Percentiles rank a stretch among this genome's conserved stretches.
Conservation (phyloP, 2,113 vertebrate genomes). For the Grantiella picta region DNA sequence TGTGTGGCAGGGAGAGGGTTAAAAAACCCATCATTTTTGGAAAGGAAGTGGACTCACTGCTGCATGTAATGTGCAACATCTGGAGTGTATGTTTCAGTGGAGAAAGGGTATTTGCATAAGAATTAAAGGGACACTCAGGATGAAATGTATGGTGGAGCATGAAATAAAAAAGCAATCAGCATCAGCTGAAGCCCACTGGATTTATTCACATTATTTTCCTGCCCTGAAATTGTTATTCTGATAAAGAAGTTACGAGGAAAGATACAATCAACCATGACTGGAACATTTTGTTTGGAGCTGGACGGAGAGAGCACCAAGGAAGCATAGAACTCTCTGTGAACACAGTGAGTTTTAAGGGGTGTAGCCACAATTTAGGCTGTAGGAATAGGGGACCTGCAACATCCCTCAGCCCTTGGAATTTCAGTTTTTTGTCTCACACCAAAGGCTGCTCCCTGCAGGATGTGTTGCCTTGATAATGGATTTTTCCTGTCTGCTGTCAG, state of each 20-base stretch:
- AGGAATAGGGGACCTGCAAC: background rate
- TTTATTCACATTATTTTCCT: background rate
- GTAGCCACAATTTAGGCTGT: background rate
- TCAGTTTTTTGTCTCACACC: background rate
- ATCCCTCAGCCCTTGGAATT: background rate
- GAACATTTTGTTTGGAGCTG: background rate
- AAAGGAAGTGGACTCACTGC: background rate
- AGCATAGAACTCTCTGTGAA: background rate
- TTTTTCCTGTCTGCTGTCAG: background rate
- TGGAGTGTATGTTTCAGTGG: background rate
- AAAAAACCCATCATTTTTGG: background rate
- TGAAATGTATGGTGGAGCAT: background rate
- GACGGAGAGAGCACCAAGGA: background rate
- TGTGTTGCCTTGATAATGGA: background rate
- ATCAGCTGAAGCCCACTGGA: background rate
- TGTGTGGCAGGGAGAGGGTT: background rate
- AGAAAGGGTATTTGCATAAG: background rate
- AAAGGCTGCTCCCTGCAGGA: background rate
- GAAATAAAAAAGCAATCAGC: background rate
- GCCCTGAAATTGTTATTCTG: background rate
- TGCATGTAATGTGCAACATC: constrained; percentile 4
- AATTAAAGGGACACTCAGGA: background rate
- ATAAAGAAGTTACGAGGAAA: background rate
- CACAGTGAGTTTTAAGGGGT: background rate
- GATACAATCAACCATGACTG: background rate